Evolutionary conservation across 2,113 vertebrate species (phyloP).

Genomic region (Strigops habroptila): DNA sequence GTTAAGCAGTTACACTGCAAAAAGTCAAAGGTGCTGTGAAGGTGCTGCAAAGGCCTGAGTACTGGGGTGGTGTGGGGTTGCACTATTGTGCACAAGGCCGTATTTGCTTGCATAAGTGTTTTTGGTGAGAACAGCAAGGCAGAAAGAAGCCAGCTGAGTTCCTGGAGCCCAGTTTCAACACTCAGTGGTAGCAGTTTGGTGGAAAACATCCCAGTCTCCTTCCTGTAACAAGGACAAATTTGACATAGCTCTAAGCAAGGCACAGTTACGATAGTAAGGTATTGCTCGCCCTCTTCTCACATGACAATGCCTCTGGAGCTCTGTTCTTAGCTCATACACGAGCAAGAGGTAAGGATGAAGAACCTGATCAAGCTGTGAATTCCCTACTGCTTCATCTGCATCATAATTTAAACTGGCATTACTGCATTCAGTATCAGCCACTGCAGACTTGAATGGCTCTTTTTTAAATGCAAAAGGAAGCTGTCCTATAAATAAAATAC

Average conservation of each 20-base stretch:
- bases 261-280: neutral
- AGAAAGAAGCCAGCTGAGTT: neutral
- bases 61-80: neutral
- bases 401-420: neutral
- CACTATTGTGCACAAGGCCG: neutral
- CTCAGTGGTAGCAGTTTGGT: neutral
- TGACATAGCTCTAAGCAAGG: neutral
- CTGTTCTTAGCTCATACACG: neutral
- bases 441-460: neutral
- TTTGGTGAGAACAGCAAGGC: neutral
- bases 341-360: constrained; percentile 6
- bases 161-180: neutral
- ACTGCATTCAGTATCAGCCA: neutral
- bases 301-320: neutral
- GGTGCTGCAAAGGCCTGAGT: neutral
- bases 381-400: neutral
- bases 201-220: neutral
- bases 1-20: neutral
- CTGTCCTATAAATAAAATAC: neutral
- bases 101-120: neutral
- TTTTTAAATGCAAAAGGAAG: neutral
- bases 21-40: neutral
- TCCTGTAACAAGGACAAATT: neutral
- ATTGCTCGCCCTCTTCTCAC: neutral
- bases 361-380: constrained; percentile 5